phyloP scores from a whole-genome alignment of 2,797 vertebrate species.

The Malacoraja senta region DNA sequence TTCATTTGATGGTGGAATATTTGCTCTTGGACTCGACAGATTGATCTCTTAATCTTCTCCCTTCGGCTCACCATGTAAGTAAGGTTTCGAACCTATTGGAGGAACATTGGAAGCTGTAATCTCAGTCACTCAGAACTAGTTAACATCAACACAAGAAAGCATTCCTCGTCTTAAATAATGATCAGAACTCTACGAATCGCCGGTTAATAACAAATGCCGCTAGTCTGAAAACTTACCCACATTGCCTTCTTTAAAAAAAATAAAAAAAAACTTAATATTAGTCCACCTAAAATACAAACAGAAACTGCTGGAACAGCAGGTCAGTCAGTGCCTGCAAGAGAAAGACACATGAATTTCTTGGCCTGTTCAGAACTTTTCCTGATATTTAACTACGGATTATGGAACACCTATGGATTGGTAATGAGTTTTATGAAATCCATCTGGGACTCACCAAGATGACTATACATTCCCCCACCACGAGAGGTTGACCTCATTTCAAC shows the following conservation, averaged over 20 bases:
- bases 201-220: neutral
- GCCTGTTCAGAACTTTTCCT: neutral
- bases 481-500: neutral
- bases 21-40: conserved; percentile 91
- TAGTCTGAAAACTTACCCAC: conserved; percentile 11
- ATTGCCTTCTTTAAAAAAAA: neutral
- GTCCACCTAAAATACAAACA: conserved; percentile 22
- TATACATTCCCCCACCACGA: neutral
- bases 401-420: neutral
- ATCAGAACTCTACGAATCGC: neutral
- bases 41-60: conserved; percentile 91
- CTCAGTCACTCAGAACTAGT: neutral
- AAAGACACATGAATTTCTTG: conserved; percentile 6
- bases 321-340: conserved; percentile 23
- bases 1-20: conserved; percentile 82
- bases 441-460: neutral
- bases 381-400: neutral
- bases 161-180: neutral
- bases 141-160: neutral
- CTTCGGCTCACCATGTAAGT: conserved; percentile 97
- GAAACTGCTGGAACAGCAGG: conserved; percentile 5
- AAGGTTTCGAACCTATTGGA: conserved; percentile 82
- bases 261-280: neutral
- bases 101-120: conserved; percentile 46
- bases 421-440: neutral